Conservation (phyloP, 2,888 invertebrate species). For the Apamea monoglypha region DNA sequence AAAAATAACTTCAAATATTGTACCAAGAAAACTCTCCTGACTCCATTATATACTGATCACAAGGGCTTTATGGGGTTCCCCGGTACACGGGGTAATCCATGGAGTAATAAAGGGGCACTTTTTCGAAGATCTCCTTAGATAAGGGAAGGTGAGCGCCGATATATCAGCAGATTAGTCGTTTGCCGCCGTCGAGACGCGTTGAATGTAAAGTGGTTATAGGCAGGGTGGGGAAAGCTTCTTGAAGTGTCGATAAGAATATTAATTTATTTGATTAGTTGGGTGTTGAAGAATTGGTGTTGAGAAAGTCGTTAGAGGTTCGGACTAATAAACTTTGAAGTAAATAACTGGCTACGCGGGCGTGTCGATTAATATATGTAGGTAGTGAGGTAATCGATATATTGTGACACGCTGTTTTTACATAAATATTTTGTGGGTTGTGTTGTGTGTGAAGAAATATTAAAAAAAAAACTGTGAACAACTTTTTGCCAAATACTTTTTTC, state of each 20-base stretch:
- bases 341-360: neutral
- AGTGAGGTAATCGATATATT: neutral
- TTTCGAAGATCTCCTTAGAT: constrained; percentile 84
- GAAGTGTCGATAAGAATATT: constrained; percentile 57
- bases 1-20: constrained; percentile 29
- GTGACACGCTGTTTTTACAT: neutral
- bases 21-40: constrained; percentile 22
- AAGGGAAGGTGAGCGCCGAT: constrained; percentile 88
- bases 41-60: constrained; percentile 67
- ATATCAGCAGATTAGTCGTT: constrained; percentile 89
- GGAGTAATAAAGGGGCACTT: constrained; percentile 85
- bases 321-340: neutral
- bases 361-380: neutral
- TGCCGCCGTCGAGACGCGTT: constrained; percentile 79
- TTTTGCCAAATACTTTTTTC: neutral
- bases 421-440: too few relatives aligned
- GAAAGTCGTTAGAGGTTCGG: neutral
- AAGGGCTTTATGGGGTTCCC: constrained; percentile 69
- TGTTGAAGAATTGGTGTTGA: constrained; percentile 18
- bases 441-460: neutral
- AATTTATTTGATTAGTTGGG: constrained; percentile 30
- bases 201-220: constrained; percentile 83
- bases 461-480: neutral
- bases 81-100: constrained; percentile 77
- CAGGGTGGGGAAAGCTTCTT: constrained; percentile 66